Evolutionary conservation across 1,140 invertebrate genomes (phyloP).

Genomic region (Zaprionus nigranus): DNA sequence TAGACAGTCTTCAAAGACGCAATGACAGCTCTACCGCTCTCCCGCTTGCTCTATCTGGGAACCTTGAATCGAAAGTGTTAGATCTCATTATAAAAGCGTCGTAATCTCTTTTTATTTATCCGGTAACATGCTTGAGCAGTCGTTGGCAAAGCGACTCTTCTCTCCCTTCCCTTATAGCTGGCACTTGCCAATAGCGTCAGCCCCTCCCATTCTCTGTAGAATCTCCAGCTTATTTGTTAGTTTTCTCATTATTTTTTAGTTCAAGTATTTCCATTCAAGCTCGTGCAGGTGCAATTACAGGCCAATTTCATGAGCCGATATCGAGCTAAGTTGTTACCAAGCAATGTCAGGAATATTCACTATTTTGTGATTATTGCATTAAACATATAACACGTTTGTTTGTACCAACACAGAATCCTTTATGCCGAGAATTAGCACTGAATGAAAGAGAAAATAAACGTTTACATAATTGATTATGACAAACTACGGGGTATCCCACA

Average conservation of each 20-base stretch:
- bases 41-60: not conserved
- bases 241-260: not conserved
- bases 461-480: no score
- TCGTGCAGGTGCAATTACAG: constrained; percentile 1
- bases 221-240: not conserved
- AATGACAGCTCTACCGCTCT: not conserved
- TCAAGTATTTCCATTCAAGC: not conserved
- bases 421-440: not conserved
- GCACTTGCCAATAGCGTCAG: not conserved
- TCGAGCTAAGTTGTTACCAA: not conserved
- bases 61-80: constrained; percentile 33
- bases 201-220: not conserved
- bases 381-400: not conserved
- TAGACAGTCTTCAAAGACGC: constrained; percentile 16
- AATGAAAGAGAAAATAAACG: not conserved
- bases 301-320: not conserved
- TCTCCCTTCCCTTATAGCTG: not conserved
- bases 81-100: constrained; percentile 9
- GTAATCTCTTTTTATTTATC: constrained; percentile 8
- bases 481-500: not conserved
- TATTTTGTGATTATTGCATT: no score
- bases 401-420: no score
- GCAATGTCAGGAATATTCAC: not conserved
- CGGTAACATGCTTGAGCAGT: not conserved
- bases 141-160: not conserved